Percentiles rank a stretch among this genome's conserved stretches.
These are phyloP conservation scores for Actenoides lindsayi DNA, from an alignment of 2,113 vertebrate genomes.

Conservation along the genomic window DNA sequence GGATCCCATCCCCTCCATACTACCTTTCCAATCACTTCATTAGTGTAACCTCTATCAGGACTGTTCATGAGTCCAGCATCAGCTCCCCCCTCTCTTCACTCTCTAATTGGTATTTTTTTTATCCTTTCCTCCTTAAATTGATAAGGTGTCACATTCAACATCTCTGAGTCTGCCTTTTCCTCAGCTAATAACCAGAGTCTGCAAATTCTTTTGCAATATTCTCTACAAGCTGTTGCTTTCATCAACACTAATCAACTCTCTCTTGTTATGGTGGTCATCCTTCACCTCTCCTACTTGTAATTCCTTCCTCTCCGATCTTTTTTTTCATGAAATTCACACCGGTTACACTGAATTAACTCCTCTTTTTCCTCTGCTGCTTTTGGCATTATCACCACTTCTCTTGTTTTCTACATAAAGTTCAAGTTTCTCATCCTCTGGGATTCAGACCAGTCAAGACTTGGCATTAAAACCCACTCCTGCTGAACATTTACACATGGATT, in stretches of 20 bases:
- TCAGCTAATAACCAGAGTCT: neutral
- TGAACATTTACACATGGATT: neutral
- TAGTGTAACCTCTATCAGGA: neutral
- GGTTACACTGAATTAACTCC: neutral
- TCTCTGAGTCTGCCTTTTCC: neutral
- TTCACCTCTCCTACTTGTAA: neutral
- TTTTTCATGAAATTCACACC: neutral
- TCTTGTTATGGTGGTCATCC: neutral
- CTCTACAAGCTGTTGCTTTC: neutral
- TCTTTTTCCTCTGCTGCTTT: neutral
- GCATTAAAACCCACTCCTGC: neutral
- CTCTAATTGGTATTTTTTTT: neutral
- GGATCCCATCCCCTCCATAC: neutral
- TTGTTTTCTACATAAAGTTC: neutral
- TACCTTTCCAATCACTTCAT: neutral
- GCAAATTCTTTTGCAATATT: neutral
- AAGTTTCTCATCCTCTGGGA: neutral
- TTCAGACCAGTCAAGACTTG: neutral
- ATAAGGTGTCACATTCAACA: neutral
- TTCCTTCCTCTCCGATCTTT: neutral
- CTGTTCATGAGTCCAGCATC: neutral
- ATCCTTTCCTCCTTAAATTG: neutral
- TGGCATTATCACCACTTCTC: neutral
- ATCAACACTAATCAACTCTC: neutral
- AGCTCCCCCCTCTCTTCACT: neutral